phyloP scores from a whole-genome alignment of 2,113 vertebrate species.

The Pionites leucogaster region DNA sequence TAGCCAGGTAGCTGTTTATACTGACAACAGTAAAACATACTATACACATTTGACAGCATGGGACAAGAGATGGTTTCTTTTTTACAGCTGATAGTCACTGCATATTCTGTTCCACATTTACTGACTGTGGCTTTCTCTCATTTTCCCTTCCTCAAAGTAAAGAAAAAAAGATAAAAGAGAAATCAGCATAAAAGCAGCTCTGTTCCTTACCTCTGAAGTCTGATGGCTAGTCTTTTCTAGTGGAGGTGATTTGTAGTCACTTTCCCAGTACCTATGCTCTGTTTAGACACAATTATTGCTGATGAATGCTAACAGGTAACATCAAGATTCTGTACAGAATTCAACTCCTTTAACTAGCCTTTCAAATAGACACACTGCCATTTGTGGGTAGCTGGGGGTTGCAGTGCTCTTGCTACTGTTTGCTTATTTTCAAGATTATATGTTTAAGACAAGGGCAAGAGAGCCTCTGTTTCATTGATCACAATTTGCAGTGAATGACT shows the following conservation, averaged over 20 bases:
- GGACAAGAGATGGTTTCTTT: not conserved
- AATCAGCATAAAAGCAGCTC: not conserved
- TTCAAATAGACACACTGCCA: not conserved
- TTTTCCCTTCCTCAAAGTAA: not conserved
- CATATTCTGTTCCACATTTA: not conserved
- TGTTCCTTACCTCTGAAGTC: not conserved
- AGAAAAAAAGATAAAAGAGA: not conserved
- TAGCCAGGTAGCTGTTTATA: not conserved
- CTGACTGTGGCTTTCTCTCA: not conserved
- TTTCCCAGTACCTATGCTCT: not conserved
- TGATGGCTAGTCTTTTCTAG: not conserved
- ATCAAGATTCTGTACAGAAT: not conserved
- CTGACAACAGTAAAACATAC: not conserved
- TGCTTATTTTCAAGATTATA: not conserved
- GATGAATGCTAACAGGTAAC: not conserved
- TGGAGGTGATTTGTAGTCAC: not conserved
- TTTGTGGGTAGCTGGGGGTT: not conserved
- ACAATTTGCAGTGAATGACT: not conserved
- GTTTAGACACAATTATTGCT: not conserved
- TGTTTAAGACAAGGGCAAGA: not conserved
- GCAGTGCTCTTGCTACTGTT: not conserved
- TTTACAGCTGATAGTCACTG: not conserved
- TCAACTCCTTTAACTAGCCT: not conserved
- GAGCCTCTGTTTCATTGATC: not conserved
- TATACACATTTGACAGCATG: not conserved